These are phyloP conservation scores for Oxycera nigricornis DNA, from an alignment of 2,888 invertebrate species.

Conservation along the genomic window DNA sequence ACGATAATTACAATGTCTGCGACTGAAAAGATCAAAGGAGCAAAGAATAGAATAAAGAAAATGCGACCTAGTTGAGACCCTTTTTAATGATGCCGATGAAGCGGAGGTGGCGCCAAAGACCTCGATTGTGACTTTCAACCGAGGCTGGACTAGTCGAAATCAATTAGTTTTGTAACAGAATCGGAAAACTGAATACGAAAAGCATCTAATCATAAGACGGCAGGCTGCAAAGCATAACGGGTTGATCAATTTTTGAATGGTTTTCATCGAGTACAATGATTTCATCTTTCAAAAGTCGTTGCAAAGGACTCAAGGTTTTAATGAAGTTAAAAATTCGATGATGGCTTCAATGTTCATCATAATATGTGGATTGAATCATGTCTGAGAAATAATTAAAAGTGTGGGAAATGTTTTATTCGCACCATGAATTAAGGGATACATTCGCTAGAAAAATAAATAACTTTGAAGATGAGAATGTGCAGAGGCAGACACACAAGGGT, in stretches of 20 bases:
- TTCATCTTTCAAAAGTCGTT: background rate
- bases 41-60: background rate
- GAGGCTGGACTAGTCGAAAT: slow-evolving; percentile 7
- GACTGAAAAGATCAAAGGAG: slow-evolving; percentile 43
- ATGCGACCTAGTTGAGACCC: slow-evolving; percentile 31
- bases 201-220: background rate
- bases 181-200: slow-evolving; percentile 17
- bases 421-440: too few relatives aligned
- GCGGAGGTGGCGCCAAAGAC: slow-evolving; percentile 35
- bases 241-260: slow-evolving; percentile 2
- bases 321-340: background rate
- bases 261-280: background rate
- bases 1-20: slow-evolving; percentile 52
- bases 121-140: background rate
- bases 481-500: too few relatives aligned
- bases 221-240: background rate
- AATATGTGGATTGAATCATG: background rate
- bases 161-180: slow-evolving; percentile 20
- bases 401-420: background rate
- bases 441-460: too few relatives aligned
- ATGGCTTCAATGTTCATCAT: background rate
- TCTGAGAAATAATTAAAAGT: background rate
- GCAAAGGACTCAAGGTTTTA: background rate
- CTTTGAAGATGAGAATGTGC: background rate
- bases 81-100: slow-evolving; percentile 37